A percentile compares a stretch with the other conserved stretches of the same genome.
Conservation (phyloP, 1,140 invertebrate genomes). For the Drosophila triauraria region DNA sequence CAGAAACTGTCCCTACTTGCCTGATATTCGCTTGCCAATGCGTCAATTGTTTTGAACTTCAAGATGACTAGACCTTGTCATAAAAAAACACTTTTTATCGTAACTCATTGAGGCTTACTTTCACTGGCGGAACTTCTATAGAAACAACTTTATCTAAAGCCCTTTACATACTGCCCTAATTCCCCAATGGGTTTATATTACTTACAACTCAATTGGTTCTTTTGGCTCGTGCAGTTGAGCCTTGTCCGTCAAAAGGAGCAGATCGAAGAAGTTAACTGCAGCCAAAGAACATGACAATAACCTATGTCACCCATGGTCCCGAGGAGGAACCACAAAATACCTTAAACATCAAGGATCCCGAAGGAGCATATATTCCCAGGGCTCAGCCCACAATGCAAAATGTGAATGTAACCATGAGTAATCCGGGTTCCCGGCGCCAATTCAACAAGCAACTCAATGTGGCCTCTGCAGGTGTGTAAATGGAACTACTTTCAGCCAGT, state of each 20-base stretch:
- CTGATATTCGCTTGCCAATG: neutral
- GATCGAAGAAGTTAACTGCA: neutral
- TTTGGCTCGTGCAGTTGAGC: conserved; percentile 1
- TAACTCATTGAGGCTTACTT: conserved; percentile 22
- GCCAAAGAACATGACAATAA: conserved; percentile 18
- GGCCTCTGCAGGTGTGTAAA: conserved; percentile 8
- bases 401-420: neutral
- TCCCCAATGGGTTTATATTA: neutral
- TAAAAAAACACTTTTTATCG: conserved; percentile 3
- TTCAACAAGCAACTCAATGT: conserved; percentile 36
- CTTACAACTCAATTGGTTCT: conserved; percentile 22
- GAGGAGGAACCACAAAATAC: neutral
- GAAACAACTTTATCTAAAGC: conserved; percentile 9
- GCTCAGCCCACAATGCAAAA: neutral
- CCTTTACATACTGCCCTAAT: neutral
- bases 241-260: conserved; percentile 9
- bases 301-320: conserved; percentile 2
- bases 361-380: neutral
- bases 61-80: neutral
- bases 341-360: neutral
- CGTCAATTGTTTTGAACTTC: neutral
- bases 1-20: neutral
- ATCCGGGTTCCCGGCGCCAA: neutral
- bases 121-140: conserved; percentile 13
- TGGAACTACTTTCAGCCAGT: neutral